Conservation (phyloP, 2,797 vertebrate species). For the Siniperca scherzeri region DNA sequence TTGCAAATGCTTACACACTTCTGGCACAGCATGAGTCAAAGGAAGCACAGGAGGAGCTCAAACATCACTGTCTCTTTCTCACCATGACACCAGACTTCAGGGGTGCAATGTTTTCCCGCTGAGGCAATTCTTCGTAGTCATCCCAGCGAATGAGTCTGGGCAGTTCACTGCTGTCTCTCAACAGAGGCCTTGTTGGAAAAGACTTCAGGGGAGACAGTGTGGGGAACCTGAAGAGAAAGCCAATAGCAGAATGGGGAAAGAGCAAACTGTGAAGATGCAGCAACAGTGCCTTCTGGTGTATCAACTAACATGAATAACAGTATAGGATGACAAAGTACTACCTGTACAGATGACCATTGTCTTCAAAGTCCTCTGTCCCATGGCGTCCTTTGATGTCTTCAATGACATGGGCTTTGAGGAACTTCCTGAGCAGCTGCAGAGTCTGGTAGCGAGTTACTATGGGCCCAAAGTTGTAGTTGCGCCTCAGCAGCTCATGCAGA, state of each 20-base stretch:
- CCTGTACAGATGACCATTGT: constrained; percentile 92
- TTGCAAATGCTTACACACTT: not conserved
- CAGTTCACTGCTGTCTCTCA: constrained; percentile 79
- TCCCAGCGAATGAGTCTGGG: constrained; percentile 92
- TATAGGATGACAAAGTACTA: constrained; percentile 51
- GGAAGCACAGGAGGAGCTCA: not conserved
- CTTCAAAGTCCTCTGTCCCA: constrained; percentile 95
- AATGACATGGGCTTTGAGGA: constrained; percentile 95
- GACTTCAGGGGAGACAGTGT: constrained; percentile 92
- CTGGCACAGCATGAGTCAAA: not conserved
- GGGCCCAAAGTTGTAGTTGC: constrained; percentile 94
- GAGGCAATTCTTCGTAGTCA: constrained; percentile 83
- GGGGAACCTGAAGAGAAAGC: constrained; percentile 82
- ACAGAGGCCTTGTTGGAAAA: constrained; percentile 86
- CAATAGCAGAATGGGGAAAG: not conserved
- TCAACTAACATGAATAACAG: not conserved
- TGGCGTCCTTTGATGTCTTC: constrained; percentile 96
- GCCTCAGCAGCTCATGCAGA: constrained; percentile 89
- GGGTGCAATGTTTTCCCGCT: constrained; percentile 83
- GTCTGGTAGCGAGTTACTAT: constrained; percentile 95
- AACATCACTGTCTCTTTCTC: constrained; percentile 41
- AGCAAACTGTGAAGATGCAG: not conserved
- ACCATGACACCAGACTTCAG: constrained; percentile 84
- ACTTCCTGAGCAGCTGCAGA: constrained; percentile 93
- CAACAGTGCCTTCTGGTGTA: not conserved